Percentiles rank a stretch among this genome's conserved stretches.
Evolutionary conservation across 1,140 invertebrate species (phyloP).

Genomic region (Drosophila arizonae): DNA sequence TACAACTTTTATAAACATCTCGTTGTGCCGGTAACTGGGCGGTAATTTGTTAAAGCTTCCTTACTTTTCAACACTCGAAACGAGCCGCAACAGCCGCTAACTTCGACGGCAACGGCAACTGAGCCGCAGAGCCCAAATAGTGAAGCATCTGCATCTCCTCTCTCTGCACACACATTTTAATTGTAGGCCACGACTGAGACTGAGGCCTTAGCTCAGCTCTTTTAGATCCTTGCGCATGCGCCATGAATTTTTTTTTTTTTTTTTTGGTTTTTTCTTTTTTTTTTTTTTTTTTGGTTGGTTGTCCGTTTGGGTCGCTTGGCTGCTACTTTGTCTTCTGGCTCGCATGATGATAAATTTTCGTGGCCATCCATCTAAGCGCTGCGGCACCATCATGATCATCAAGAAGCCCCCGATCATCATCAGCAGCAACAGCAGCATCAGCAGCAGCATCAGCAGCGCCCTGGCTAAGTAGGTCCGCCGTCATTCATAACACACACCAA

Average conservation of each 20-base stretch:
- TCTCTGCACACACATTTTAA: slow-evolving; percentile 48
- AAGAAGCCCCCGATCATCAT: slow-evolving; percentile 46
- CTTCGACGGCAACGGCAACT: background rate
- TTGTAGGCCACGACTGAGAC: slow-evolving; percentile 61
- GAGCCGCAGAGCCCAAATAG: slow-evolving; percentile 18
- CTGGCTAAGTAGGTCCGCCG: slow-evolving; percentile 54
- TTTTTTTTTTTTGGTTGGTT: background rate
- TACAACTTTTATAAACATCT: slow-evolving; percentile 66
- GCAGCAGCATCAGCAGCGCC: slow-evolving; percentile 50
- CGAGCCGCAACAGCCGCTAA: slow-evolving; percentile 12
- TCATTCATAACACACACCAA: slow-evolving; percentile 51
- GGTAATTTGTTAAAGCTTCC: slow-evolving; percentile 83
- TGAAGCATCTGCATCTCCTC: slow-evolving; percentile 13
- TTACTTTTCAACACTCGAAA: slow-evolving; percentile 82
- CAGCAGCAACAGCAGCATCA: slow-evolving; percentile 33
- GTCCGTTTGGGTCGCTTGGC: slow-evolving; percentile 5
- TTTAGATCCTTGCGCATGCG: slow-evolving; percentile 70
- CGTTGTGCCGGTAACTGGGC: slow-evolving; percentile 66
- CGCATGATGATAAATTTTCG: slow-evolving; percentile 67
- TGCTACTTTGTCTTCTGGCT: slow-evolving; percentile 70
- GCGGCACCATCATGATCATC: slow-evolving; percentile 37
- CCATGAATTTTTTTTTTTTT: slow-evolving; percentile 13
- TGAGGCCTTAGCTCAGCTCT: slow-evolving; percentile 2
- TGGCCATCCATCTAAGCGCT: slow-evolving; percentile 62
- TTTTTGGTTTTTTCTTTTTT: background rate